Evolutionary conservation across 2,888 invertebrate species (phyloP).

Genomic region (Caenorhabditis panamensis): DNA sequence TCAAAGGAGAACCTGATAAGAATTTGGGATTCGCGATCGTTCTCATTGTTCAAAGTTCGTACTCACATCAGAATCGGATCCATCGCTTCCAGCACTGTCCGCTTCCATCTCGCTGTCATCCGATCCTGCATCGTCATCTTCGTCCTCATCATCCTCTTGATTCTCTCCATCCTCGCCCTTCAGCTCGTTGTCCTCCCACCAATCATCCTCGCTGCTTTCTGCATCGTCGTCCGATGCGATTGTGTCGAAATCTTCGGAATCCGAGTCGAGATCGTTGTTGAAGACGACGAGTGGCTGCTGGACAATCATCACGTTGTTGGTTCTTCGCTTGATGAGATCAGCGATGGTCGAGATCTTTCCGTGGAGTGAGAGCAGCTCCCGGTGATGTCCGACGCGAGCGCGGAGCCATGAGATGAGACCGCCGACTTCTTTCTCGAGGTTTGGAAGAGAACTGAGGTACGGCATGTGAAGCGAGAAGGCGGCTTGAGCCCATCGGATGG

Average conservation of each 20-base stretch:
- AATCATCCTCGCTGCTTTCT: constrained; percentile 61
- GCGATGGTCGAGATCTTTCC: constrained; percentile 63
- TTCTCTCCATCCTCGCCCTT: constrained; percentile 58
- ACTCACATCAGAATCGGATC: constrained; percentile 45
- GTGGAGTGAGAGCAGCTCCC: constrained; percentile 48
- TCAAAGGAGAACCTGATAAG: too few relatives aligned
- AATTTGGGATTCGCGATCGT: too few relatives aligned
- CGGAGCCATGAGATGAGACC: constrained; percentile 47
- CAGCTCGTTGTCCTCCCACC: constrained; percentile 63
- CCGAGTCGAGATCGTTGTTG: constrained; percentile 62
- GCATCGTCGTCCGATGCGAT: constrained; percentile 59
- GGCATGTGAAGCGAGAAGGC: constrained; percentile 64
- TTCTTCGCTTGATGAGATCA: constrained; percentile 59
- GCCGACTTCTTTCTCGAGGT: constrained; percentile 53
- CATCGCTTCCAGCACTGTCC: constrained; percentile 29
- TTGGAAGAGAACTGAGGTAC: constrained; percentile 61
- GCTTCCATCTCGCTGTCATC: constrained; percentile 46
- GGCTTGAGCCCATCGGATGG: constrained; percentile 65
- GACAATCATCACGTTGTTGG: constrained; percentile 54
- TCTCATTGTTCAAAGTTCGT: too few relatives aligned
- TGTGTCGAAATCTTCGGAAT: constrained; percentile 60
- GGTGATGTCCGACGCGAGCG: constrained; percentile 44
- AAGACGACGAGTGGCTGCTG: constrained; percentile 60
- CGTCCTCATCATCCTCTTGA: constrained; percentile 55
- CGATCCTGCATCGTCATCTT: constrained; percentile 25